Percentiles rank a stretch among this genome's conserved stretches.
These are phyloP conservation scores for Crepidodera aurea DNA, from an alignment of 2,888 invertebrate species.

Conservation along the genomic window DNA sequence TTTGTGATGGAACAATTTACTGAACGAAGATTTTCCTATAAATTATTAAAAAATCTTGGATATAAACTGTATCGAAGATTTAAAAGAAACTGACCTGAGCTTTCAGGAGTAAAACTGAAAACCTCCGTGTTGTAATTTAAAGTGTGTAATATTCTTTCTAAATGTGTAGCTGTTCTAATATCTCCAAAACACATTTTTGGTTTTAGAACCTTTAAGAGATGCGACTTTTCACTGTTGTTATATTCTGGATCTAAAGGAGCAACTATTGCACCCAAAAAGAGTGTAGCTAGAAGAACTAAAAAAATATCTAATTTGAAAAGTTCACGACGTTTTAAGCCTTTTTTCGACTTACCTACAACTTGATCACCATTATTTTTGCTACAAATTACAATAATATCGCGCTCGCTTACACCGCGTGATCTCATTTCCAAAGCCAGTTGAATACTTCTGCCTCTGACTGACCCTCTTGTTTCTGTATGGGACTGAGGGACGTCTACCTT, in stretches of 20 bases:
- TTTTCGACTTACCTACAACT: slow-evolving; percentile 43
- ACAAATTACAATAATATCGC: slow-evolving; percentile 52
- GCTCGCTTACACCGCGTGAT: slow-evolving; percentile 42
- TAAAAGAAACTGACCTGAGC: not conserved
- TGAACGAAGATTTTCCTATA: slow-evolving; percentile 18
- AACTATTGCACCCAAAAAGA: slow-evolving; percentile 54
- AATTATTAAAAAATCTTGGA: not conserved
- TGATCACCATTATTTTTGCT: slow-evolving; percentile 53
- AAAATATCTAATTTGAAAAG: not conserved
- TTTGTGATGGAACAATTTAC: slow-evolving; percentile 37
- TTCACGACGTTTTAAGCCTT: too few relatives aligned
- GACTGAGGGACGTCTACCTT: slow-evolving; percentile 53
- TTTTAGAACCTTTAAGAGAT: slow-evolving; percentile 46
- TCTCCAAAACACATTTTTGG: slow-evolving; percentile 57
- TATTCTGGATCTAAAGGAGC: slow-evolving; percentile 52
- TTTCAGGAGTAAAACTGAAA: slow-evolving; percentile 36
- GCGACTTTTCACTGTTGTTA: slow-evolving; percentile 46
- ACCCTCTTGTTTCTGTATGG: slow-evolving; percentile 53
- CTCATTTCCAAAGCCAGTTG: slow-evolving; percentile 51
- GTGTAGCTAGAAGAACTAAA: slow-evolving; percentile 46
- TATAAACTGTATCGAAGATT: not conserved
- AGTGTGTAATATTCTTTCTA: slow-evolving; percentile 43
- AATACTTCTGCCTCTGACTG: slow-evolving; percentile 49
- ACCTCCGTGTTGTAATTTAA: slow-evolving; percentile 35
- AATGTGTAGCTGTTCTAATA: slow-evolving; percentile 46